Base-by-base conservation (phyloP, 2,888 invertebrate species). In the Parasteatoda lunata region DNA sequence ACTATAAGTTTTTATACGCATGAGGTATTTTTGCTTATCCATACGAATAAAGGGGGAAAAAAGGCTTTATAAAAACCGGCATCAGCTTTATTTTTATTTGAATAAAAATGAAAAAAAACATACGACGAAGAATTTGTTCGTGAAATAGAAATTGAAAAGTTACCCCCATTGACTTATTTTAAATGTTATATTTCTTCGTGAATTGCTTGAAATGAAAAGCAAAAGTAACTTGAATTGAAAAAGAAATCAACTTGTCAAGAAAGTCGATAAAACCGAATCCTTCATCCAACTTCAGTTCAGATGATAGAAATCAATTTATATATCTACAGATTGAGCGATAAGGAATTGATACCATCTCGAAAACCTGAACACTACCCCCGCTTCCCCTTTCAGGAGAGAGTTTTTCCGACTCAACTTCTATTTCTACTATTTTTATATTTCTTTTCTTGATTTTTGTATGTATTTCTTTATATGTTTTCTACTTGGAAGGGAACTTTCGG, bases 301-400 rank as follows among this genome's bases (percentile, higher is more conserved):
- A 68, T 4, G 65, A 71, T n/a, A 47, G 64, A 80, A 75, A 80
- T 80, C 80, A 80, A 80, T 80, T 73, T 66, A 80, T 80, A 72
- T 65, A 52, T 79, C 79, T 72, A 49, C n/a, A 71, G 45, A 70
- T 47, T 47, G 13, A 73, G 54, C 52, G 65, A 64, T 72, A 79
- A 69, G 73, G 72, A 78, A 84, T 84, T 84, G 84, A 84, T 84
- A 84, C 75, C 66, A 73, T 78, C 72, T 15, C 51, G 30, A 84
- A 68, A 79, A 78, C 77, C 70, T 72, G 45, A 77, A n/a, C 75
- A 54, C 65, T 71, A 30, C 15, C 7, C 8, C n/a, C 45, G 54
- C n/a, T 59, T 30, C 7, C 54, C 9, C 54, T 30, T 69, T 8
- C 45, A 66, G 68, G 54, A 78, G 15, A 73, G 45, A 72, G 15